Evolutionary conservation across 2,888 invertebrate species (phyloP), one percentile per base, ranked within the genome.

Genomic region (Coremacera marginata): DNA sequence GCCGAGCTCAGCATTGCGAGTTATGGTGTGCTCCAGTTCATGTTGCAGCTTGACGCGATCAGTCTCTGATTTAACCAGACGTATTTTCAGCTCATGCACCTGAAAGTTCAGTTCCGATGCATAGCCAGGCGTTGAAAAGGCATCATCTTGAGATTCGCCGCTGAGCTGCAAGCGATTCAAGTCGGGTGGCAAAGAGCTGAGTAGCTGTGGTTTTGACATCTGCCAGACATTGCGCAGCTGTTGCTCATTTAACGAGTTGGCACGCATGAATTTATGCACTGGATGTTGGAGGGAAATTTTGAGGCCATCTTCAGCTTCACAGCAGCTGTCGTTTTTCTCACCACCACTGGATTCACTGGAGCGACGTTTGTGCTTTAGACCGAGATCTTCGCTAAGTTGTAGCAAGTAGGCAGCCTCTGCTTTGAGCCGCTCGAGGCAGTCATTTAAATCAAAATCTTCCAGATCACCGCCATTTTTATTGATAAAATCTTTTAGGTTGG

Each of bases 401-500:
- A 95, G 89, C 80, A 95, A 89, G 27, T 93, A 92, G 51, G 93
- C 93, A 0, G 95, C 95, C 84, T 95, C 95, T 9, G 90, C 87
- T 79, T 92, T 91, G 71, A 95, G 88, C 27, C 94, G 91, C 71
- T 92, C 91, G 81, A 95, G 86, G 82, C 95, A 95, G 63, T 91
- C 90, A 74, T 93, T 93, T 77, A 95, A 89, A 86, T 95, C 94
- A 31, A 91, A 91, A 84, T 87, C 86, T 4, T 87, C 87, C 9
- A 82, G 81, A 9, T 87, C 87, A 19, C 75, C 72, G 31, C 92
- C 90, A 68, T 77, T 81, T 74, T 77, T 92, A 55, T 92, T 89
- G 16, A 93, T 89, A 83, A 91, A 92, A 65, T 91, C 91, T 51
- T 91, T 89, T 14, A 93, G 89, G 31, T 91, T 91, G 14, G 92